phyloP scores from a whole-genome alignment of 2,113 vertebrate genomes.

The Sorex fumeus region DNA sequence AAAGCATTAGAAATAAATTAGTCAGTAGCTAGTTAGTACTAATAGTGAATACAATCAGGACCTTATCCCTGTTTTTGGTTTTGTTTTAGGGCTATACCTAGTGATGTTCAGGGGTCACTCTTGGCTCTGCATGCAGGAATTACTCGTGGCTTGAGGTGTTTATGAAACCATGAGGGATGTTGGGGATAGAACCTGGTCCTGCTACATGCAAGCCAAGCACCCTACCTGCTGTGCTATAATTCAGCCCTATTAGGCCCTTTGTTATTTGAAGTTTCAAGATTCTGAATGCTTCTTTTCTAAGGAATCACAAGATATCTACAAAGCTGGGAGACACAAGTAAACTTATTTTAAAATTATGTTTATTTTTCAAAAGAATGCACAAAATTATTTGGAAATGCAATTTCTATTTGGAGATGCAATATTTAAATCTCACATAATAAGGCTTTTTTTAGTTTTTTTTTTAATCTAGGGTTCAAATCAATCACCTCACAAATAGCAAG shows the following conservation, averaged over 20 bases:
- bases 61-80: too few species aligned
- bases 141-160: too few species aligned
- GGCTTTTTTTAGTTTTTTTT: too few species aligned
- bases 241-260: not conserved
- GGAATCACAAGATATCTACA: conserved; percentile 1
- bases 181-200: too few species aligned
- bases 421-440: conserved; percentile 40
- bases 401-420: not conserved
- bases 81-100: too few species aligned
- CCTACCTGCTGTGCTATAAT: too few species aligned
- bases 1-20: conserved; percentile 63
- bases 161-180: too few species aligned
- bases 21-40: conserved; percentile 44
- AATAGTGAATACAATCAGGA: conserved; percentile 45
- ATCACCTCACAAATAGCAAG: too few species aligned
- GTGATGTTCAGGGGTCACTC: too few species aligned
- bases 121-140: too few species aligned
- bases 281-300: conserved; percentile 10
- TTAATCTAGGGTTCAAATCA: too few species aligned
- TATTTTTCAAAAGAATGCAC: not conserved
- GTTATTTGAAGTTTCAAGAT: conserved; percentile 47
- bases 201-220: too few species aligned
- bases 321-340: not conserved
- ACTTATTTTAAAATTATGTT: not conserved
- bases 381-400: not conserved